phyloP scores from a whole-genome alignment of 2,888 invertebrate genomes.

The Melanargia galathea region DNA sequence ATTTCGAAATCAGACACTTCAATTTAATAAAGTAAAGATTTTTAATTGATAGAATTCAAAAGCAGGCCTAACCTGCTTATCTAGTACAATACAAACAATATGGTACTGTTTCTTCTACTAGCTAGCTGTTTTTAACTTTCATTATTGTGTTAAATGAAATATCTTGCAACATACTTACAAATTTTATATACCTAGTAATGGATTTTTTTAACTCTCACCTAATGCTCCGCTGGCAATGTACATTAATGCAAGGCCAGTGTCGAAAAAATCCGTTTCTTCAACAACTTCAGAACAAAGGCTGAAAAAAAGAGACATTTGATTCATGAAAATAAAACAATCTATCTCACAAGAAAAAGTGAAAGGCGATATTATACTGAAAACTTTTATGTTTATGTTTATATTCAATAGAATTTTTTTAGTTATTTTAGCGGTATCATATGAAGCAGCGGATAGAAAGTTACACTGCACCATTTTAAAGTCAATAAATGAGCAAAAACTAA shows the following conservation, averaged over 20 bases:
- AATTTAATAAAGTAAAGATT: no score
- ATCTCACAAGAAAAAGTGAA: conserved; percentile 45
- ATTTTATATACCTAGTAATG: conserved; percentile 1
- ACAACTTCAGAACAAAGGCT: conserved; percentile 72
- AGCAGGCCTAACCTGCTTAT: no score
- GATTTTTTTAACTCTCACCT: conserved; percentile 63
- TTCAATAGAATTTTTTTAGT: neutral
- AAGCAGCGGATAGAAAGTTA: conserved; percentile 14
- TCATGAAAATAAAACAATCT: conserved; percentile 20
- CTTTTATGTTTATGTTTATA: neutral
- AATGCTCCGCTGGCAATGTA: conserved; percentile 72
- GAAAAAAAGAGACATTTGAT: conserved; percentile 49
- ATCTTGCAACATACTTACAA: conserved; percentile 1
- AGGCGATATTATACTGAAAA: conserved; percentile 32
- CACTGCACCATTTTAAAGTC: neutral
- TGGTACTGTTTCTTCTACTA: no score
- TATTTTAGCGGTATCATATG: neutral
- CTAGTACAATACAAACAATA: no score
- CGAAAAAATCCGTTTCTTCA: conserved; percentile 68
- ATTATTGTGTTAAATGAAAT: neutral
- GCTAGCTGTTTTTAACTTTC: no score
- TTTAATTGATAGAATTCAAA: no score
- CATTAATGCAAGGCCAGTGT: conserved; percentile 73
- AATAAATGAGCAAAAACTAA: conserved; percentile 9
- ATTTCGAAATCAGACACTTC: no score